Evolutionary conservation across 2,113 vertebrate species (phyloP).

Genomic region (Mungos mungo): DNA sequence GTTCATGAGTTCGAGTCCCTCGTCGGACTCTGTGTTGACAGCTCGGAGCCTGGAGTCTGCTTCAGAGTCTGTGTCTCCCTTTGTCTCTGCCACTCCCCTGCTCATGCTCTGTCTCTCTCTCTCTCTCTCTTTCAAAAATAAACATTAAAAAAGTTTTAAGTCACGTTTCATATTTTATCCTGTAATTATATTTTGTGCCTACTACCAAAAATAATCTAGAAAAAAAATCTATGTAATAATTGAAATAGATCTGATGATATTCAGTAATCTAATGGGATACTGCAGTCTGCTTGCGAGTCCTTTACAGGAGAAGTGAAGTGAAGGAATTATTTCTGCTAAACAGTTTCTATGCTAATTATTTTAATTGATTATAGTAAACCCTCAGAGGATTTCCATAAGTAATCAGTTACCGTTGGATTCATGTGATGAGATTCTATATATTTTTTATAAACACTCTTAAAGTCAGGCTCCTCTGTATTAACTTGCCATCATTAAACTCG

Average conservation of each 20-base stretch:
- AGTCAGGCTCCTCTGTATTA: neutral
- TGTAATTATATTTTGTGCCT: neutral
- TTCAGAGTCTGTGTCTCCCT: no score
- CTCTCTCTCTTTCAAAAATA: no score
- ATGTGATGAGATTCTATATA: neutral
- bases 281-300: neutral
- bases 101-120: no score
- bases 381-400: neutral
- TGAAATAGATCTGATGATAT: neutral
- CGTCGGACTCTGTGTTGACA: no score
- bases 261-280: neutral
- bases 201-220: neutral
- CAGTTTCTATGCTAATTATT: neutral
- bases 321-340: no score
- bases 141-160: neutral
- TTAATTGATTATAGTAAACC: neutral
- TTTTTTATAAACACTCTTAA: neutral
- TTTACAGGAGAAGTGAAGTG: neutral
- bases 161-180: neutral
- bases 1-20: no score
- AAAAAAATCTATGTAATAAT: neutral
- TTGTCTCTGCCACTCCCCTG: no score
- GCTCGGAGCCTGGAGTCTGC: no score
- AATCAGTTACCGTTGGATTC: neutral
- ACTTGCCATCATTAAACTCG: neutral